Percentiles rank a stretch among this genome's conserved stretches.
Conservation (phyloP, 2,888 invertebrate species). For the Apotomis capreana region DNA sequence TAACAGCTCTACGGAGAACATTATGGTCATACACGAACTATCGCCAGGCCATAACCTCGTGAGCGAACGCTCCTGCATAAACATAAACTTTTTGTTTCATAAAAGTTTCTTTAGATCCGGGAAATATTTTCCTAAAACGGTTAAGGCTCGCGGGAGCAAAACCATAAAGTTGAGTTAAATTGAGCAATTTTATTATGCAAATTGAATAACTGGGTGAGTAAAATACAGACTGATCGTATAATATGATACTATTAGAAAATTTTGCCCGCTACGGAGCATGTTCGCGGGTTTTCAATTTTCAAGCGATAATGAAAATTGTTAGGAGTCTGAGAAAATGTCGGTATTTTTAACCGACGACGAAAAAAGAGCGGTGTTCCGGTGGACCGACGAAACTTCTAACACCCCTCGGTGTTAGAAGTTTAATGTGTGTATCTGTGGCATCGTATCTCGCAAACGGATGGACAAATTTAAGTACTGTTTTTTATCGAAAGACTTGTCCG, state of each 20-base stretch:
- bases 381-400: no score
- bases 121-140: conserved; percentile 37
- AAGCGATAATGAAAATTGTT: not conserved
- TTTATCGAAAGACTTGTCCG: no score
- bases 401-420: no score
- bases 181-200: conserved; percentile 41
- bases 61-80: conserved; percentile 64
- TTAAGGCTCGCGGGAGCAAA: conserved; percentile 29
- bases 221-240: conserved; percentile 28
- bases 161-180: conserved; percentile 41
- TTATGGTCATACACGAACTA: conserved; percentile 69
- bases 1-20: conserved; percentile 66
- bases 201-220: conserved; percentile 34
- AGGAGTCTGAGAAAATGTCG: not conserved
- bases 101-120: conserved; percentile 41
- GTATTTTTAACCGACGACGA: no score
- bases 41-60: conserved; percentile 62
- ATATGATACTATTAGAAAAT: conserved; percentile 13
- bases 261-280: not conserved
- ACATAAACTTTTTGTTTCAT: conserved; percentile 61
- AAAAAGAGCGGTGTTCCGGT: no score
- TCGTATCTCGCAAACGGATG: no score
- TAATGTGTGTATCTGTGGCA: no score
- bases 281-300: not conserved
- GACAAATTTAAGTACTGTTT: no score